phyloP scores from a whole-genome alignment of 2,113 vertebrate species.

The Falco punctatus region DNA sequence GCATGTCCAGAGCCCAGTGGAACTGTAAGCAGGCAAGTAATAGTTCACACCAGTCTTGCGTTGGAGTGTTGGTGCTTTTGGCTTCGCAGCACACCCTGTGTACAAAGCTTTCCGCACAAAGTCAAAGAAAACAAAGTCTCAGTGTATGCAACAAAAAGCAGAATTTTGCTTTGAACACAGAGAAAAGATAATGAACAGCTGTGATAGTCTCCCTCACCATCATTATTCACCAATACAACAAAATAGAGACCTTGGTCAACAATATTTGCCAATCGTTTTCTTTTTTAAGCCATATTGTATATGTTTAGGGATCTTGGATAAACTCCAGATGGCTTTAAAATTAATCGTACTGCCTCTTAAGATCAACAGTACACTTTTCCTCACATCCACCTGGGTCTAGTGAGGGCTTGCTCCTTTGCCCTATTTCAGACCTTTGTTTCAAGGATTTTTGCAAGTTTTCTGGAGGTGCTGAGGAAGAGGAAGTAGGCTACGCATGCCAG shows the following conservation, averaged over 20 bases:
- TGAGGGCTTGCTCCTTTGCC: not conserved
- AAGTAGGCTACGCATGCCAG: fast-evolving
- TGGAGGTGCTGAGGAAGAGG: not conserved
- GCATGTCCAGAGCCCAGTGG: not conserved
- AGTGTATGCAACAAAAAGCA: not conserved
- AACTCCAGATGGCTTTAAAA: not conserved
- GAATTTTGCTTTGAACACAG: not conserved
- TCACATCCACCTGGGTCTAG: not conserved
- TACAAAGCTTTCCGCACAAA: not conserved
- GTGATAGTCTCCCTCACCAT: not conserved
- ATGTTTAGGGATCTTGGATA: not conserved
- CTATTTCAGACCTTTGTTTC: not conserved
- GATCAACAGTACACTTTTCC: not conserved
- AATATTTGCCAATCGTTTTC: not conserved
- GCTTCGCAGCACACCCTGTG: not conserved
- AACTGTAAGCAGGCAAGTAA: not conserved
- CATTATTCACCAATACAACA: not conserved
- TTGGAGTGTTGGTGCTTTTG: not conserved
- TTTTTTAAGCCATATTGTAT: not conserved
- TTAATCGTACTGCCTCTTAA: not conserved
- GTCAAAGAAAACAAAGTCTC: not conserved
- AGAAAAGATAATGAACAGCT: not conserved
- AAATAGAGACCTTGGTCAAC: not conserved
- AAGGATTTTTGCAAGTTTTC: not conserved
- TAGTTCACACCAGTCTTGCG: not conserved